A percentile compares a stretch with the other conserved stretches of the same genome.
Conservation (phyloP, 2,113 vertebrate species). For the Pygoscelis adeliae region DNA sequence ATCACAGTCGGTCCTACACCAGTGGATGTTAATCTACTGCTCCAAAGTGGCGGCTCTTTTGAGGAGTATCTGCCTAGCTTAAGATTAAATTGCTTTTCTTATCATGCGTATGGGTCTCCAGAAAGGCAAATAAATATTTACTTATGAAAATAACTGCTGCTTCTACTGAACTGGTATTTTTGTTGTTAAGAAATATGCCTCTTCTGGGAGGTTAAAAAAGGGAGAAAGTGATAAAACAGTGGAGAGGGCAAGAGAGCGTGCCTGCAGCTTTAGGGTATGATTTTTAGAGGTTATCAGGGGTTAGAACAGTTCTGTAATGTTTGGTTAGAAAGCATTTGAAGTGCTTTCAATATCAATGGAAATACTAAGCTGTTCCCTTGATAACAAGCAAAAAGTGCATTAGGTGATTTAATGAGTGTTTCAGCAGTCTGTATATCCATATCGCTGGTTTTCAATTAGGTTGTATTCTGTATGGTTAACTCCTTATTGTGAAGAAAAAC, state of each 20-base stretch:
- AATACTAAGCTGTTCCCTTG: background rate
- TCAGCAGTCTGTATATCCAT: background rate
- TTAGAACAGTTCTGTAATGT: constrained; percentile 30
- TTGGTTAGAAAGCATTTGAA: constrained; percentile 61
- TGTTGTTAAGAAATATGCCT: constrained; percentile 25
- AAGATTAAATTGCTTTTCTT: constrained; percentile 53
- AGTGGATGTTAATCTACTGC: background rate
- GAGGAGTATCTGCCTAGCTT: background rate
- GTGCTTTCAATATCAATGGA: background rate
- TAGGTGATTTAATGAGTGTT: background rate
- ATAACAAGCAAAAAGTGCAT: background rate
- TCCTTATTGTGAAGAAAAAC: background rate
- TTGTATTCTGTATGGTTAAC: background rate
- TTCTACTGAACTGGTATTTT: constrained; percentile 24
- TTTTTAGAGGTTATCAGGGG: constrained; percentile 53
- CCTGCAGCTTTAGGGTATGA: constrained; percentile 19
- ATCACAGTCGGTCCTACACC: background rate
- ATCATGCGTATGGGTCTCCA: background rate
- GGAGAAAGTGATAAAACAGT: constrained; percentile 8
- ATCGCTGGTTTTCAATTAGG: background rate
- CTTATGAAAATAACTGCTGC: constrained; percentile 33
- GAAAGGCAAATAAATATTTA: constrained; percentile 51
- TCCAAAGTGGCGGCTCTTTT: background rate
- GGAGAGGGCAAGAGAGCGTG: background rate
- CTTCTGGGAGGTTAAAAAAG: background rate